phyloP scores from a whole-genome alignment of 2,113 vertebrate genomes.

The Cryptotis parvus region DNA sequence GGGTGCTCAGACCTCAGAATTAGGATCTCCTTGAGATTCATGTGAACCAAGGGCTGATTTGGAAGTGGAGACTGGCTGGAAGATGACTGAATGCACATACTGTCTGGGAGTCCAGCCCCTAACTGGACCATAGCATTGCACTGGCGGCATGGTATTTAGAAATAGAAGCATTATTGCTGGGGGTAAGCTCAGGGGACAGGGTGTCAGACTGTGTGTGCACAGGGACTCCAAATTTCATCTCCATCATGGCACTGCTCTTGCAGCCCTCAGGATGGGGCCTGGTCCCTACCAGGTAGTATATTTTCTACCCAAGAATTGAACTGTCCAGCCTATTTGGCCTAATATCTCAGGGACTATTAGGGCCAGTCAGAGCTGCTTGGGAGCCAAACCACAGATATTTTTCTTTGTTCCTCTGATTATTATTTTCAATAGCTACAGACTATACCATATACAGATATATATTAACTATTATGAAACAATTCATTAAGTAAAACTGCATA shows the following conservation, averaged over 20 bases:
- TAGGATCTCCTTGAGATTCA: not conserved
- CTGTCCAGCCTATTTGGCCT: too few species aligned
- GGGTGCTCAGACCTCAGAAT: not conserved
- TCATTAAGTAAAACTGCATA: constrained; percentile 6
- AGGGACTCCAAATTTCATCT: too few species aligned
- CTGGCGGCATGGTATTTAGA: too few species aligned
- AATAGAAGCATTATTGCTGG: too few species aligned
- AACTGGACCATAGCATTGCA: not conserved
- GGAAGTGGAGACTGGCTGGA: not conserved
- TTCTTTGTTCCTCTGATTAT: not conserved
- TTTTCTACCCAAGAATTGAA: too few species aligned
- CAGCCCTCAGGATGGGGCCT: too few species aligned
- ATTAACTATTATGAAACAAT: not conserved
- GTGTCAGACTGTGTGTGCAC: too few species aligned
- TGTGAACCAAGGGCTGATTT: not conserved
- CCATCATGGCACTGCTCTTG: too few species aligned
- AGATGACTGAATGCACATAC: too few species aligned
- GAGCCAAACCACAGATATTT: constrained; percentile 10
- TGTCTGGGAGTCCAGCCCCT: not conserved
- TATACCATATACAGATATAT: not conserved
- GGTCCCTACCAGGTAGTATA: too few species aligned
- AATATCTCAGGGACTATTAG: too few species aligned
- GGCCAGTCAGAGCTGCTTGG: not conserved
- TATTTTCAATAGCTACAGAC: not conserved
- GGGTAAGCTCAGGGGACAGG: too few species aligned